Percentiles rank a stretch among this genome's conserved stretches.
These are phyloP conservation scores for Drosophila equinoxialis DNA, from an alignment of 1,140 invertebrate genomes.

Conservation along the genomic window DNA sequence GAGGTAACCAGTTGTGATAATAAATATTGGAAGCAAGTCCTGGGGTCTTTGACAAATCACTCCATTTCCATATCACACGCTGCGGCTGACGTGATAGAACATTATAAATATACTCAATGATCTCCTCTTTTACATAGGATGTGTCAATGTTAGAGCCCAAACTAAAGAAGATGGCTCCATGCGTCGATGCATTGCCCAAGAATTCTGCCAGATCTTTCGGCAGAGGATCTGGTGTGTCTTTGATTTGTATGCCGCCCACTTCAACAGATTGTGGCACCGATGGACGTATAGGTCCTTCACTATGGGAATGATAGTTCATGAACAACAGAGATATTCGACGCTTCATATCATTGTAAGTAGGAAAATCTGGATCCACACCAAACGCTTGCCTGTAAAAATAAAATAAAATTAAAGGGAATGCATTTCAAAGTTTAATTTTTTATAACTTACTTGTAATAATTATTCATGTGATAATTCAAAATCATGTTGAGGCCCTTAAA, in stretches of 20 bases:
- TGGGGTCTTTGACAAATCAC: constrained; percentile 56
- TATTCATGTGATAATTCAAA: background rate
- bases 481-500: background rate
- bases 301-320: constrained; percentile 51
- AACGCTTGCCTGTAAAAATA: constrained; percentile 38
- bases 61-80: constrained; percentile 85
- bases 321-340: constrained; percentile 61
- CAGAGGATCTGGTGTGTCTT: constrained; percentile 61
- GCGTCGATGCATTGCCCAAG: constrained; percentile 39
- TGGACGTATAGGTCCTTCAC: constrained; percentile 65
- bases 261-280: constrained; percentile 76
- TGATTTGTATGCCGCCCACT: constrained; percentile 83
- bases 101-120: constrained; percentile 81
- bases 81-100: constrained; percentile 82
- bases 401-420: background rate
- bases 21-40: constrained; percentile 84
- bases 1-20: constrained; percentile 85
- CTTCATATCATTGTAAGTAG: constrained; percentile 39
- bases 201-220: constrained; percentile 53
- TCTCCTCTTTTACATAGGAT: constrained; percentile 77
- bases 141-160: constrained; percentile 84
- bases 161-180: constrained; percentile 84
- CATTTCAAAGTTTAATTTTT: background rate
- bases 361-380: constrained; percentile 47
- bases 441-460: constrained; percentile 50